Percentiles rank a stretch among this genome's conserved stretches.
Evolutionary conservation across 2,797 vertebrate genomes (phyloP).

Genomic region (Eleutherodactylus coqui): DNA sequence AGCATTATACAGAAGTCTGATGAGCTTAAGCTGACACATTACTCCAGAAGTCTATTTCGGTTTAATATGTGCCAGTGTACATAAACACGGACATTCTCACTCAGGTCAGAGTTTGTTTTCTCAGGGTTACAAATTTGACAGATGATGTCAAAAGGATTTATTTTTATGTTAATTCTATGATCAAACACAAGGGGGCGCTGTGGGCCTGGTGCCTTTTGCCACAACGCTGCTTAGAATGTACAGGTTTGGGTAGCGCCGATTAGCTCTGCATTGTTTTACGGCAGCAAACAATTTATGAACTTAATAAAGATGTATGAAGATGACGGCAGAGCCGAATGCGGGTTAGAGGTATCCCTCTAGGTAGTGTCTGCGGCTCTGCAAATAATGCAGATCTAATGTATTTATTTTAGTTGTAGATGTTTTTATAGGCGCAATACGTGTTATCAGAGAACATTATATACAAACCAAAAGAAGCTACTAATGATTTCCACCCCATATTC

Average conservation of each 20-base stretch:
- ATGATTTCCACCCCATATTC: too few species aligned
- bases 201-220: neutral
- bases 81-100: conserved; percentile 21
- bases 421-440: too few species aligned
- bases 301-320: neutral
- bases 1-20: neutral
- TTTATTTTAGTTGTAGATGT: neutral
- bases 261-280: neutral
- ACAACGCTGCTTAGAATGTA: neutral
- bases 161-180: neutral
- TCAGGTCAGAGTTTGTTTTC: conserved; percentile 38
- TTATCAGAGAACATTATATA: too few species aligned
- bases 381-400: neutral
- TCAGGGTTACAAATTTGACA: conserved; percentile 27
- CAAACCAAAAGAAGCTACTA: too few species aligned
- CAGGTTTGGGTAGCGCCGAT: neutral
- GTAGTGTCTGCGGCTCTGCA: too few species aligned
- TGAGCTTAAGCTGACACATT: neutral
- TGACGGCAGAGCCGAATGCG: neutral
- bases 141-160: conserved; percentile 11
- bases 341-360: neutral
- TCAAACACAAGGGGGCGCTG: conserved; percentile 44
- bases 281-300: neutral
- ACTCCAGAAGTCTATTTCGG: neutral
- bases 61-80: conserved; percentile 28